Evolutionary conservation across 2,797 vertebrate genomes (phyloP).

Genomic region (Peromyscus eremicus): DNA sequence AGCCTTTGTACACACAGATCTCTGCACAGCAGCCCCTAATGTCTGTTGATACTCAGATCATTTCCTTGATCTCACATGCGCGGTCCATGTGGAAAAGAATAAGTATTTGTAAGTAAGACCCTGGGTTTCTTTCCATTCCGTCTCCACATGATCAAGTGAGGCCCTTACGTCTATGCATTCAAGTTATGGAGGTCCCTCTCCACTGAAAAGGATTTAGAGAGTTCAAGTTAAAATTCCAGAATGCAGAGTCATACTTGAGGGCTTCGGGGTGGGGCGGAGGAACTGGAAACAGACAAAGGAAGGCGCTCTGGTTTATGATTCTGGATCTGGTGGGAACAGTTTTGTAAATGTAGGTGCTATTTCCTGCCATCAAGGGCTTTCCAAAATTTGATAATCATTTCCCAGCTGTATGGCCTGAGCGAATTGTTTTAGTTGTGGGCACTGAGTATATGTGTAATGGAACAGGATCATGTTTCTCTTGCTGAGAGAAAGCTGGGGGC

Average conservation of each 20-base stretch:
- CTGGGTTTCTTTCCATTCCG: not conserved
- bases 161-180: not conserved
- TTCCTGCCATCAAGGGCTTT: conserved; percentile 88
- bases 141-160: not conserved
- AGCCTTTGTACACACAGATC: not conserved
- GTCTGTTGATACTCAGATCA: not conserved
- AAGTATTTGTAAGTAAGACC: conserved; percentile 17
- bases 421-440: conserved; percentile 85
- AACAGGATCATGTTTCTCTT: conserved; percentile 84
- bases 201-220: conserved; percentile 63
- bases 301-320: conserved; percentile 80
- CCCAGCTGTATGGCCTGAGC: conserved; percentile 84
- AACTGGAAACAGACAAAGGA: conserved; percentile 63
- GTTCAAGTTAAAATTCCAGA: conserved; percentile 76
- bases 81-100: not conserved
- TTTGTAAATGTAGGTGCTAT: conserved; percentile 86
- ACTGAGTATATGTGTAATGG: conserved; percentile 82
- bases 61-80: not conserved
- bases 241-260: conserved; percentile 62
- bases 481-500: conserved; percentile 87
- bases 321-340: conserved; percentile 85
- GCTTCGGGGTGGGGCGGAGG: not conserved
- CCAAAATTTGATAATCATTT: conserved; percentile 84
- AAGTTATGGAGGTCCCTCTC: conserved; percentile 54
- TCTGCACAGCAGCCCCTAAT: not conserved